Evolutionary conservation across 2,797 vertebrate genomes (phyloP).

Genomic region (Falco cherrug): DNA sequence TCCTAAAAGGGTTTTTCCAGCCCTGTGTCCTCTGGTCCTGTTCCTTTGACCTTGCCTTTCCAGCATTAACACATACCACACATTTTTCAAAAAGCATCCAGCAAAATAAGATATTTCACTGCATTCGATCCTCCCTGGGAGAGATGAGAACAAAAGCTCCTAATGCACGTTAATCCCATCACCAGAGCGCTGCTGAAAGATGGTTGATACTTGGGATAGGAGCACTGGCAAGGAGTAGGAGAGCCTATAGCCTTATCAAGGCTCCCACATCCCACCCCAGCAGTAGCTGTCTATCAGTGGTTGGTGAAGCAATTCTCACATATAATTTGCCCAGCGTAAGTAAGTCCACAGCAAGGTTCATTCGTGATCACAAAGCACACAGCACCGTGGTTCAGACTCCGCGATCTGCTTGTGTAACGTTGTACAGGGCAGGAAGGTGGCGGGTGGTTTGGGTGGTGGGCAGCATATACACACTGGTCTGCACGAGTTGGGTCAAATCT

Average conservation of each 20-base stretch:
- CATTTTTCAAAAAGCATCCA: constrained; percentile 50
- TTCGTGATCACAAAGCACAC: background rate
- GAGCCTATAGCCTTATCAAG: background rate
- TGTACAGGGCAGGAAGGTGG: background rate
- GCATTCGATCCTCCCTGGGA: constrained; percentile 55
- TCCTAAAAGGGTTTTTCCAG: background rate
- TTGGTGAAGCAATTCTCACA: background rate
- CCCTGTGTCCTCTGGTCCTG: background rate
- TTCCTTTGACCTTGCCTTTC: constrained; percentile 63
- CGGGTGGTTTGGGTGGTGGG: background rate
- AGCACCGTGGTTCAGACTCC: background rate
- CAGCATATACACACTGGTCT: background rate
- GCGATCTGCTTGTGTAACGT: background rate
- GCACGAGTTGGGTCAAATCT: accelerated
- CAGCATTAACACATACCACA: constrained; percentile 44
- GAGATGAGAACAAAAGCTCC: constrained; percentile 54
- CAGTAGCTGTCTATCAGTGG: background rate
- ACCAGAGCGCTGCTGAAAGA: constrained; percentile 49
- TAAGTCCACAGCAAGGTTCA: background rate
- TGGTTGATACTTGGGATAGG: background rate
- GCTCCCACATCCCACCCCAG: background rate
- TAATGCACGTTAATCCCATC: constrained; percentile 47
- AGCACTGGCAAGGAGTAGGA: background rate
- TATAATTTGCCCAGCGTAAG: background rate
- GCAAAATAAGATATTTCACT: constrained; percentile 55